phyloP scores from a whole-genome alignment of 1,140 invertebrate genomes.

The Drosophila repleta region DNA sequence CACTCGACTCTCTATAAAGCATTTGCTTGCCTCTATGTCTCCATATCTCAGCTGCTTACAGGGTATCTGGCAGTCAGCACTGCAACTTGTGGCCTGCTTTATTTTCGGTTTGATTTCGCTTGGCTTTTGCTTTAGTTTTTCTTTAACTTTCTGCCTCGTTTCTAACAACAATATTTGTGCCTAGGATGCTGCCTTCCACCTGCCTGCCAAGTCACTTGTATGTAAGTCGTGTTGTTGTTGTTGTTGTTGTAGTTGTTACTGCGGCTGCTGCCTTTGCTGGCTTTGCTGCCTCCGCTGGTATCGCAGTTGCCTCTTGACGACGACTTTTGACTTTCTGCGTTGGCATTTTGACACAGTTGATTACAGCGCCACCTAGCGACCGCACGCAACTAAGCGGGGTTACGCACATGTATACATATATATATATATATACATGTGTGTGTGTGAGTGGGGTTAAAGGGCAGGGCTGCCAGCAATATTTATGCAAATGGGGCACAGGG shows the following conservation, averaged over 20 bases:
- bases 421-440: not conserved
- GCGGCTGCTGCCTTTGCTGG: conserved; percentile 7
- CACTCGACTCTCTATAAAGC: too few relatives aligned
- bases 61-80: not conserved
- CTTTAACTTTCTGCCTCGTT: conserved; percentile 48
- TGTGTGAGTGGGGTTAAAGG: conserved; percentile 10
- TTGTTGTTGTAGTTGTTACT: conserved; percentile 15
- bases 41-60: not conserved
- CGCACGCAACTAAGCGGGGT: conserved; percentile 27
- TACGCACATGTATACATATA: not conserved
- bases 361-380: conserved; percentile 75
- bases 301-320: conserved; percentile 55
- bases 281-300: conserved; percentile 6
- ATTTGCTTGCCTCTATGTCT: not conserved
- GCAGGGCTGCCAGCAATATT: conserved; percentile 58
- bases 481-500: conserved; percentile 70
- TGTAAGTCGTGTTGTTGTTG: not conserved
- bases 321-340: conserved; percentile 70
- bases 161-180: conserved; percentile 69
- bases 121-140: conserved; percentile 42
- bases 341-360: conserved; percentile 81
- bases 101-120: conserved; percentile 32
- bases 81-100: not conserved
- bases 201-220: conserved; percentile 64
- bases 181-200: conserved; percentile 63